Conservation (phyloP, 1,140 invertebrate genomes). For the Plutomurus gul region DNA sequence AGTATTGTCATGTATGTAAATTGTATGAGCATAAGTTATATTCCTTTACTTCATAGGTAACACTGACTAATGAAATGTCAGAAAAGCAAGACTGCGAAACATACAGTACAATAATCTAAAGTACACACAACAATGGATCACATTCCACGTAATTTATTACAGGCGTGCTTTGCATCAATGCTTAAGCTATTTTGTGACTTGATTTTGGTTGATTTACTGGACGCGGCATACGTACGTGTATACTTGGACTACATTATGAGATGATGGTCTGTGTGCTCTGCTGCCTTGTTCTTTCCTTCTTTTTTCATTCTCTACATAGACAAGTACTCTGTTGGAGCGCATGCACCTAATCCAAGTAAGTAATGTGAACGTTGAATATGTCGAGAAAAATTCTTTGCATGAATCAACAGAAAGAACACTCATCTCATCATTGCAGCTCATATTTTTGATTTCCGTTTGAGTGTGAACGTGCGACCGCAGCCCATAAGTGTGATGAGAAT, state of each 20-base stretch:
- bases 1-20: slow-evolving; percentile 5
- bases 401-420: slow-evolving; percentile 16
- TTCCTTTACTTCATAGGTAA: too few species aligned
- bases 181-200: slow-evolving; percentile 12
- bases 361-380: neutral
- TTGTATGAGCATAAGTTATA: neutral
- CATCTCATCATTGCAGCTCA: slow-evolving; percentile 1
- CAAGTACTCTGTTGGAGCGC: too few species aligned
- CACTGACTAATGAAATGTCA: slow-evolving; percentile 24
- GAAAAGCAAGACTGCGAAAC: neutral
- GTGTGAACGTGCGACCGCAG: neutral
- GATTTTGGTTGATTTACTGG: too few species aligned
- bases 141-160: slow-evolving; percentile 17
- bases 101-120: neutral
- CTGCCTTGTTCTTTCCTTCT: too few species aligned
- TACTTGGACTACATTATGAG: too few species aligned
- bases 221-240: too few species aligned
- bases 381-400: neutral
- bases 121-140: slow-evolving; percentile 18
- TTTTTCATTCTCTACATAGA: too few species aligned
- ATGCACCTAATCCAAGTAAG: neutral
- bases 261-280: too few species aligned
- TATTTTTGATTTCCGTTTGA: neutral
- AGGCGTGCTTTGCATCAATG: slow-evolving; percentile 14
- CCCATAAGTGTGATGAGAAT: neutral